Evolutionary conservation across 2,888 invertebrate genomes (phyloP).

Genomic region (Panopea generosa): DNA sequence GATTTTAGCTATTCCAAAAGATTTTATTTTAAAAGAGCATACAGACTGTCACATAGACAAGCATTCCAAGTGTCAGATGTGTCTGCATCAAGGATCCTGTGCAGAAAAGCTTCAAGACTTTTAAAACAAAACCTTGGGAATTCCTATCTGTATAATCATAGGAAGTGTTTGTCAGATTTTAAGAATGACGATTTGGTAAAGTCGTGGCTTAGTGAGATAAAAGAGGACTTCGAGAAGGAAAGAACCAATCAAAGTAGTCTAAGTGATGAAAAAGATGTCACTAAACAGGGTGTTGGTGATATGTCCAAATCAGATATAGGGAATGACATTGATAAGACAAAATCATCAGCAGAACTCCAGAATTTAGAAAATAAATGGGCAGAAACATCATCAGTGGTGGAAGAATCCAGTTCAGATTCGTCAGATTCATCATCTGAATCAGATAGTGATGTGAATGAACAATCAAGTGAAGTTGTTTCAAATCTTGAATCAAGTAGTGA

Average conservation of each 20-base stretch:
- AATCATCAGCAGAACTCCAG: no score
- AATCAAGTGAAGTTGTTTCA: no score
- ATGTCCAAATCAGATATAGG: no score
- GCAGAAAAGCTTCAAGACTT: no score
- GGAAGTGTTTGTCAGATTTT: constrained; percentile 20
- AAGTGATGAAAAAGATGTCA: background rate
- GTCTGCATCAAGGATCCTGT: no score
- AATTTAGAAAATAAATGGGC: background rate
- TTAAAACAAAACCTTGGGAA: no score
- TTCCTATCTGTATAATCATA: background rate
- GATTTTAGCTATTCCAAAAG: no score
- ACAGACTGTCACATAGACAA: background rate
- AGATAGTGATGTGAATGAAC: background rate
- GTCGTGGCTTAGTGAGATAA: constrained; percentile 46
- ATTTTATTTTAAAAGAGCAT: background rate
- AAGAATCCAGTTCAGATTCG: background rate
- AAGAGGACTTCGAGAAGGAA: constrained; percentile 51
- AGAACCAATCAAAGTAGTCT: background rate
- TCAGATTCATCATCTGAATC: background rate
- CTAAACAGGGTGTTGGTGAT: no score
- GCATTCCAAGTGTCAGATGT: no score
- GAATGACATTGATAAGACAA: no score
- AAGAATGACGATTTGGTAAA: constrained; percentile 46
- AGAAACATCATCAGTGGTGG: background rate
- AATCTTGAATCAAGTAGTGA: no score